A percentile compares a stretch with the other conserved stretches of the same genome.
These are phyloP conservation scores for Drosophila persimilis DNA, from an alignment of 1,140 invertebrate genomes.

Conservation along the genomic window DNA sequence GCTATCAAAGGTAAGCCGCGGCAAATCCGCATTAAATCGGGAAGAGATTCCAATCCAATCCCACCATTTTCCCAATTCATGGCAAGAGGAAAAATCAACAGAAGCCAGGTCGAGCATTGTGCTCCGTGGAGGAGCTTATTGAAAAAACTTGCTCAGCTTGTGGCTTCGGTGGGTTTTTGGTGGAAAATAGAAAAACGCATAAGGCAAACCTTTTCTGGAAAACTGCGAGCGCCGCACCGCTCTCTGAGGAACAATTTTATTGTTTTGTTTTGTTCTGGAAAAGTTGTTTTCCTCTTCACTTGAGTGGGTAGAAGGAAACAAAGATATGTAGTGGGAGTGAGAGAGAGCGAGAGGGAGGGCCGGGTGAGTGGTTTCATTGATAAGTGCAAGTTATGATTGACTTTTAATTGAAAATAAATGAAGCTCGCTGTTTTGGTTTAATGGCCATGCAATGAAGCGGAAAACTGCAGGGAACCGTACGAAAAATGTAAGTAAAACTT, in stretches of 20 bases:
- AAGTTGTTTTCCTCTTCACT: conserved; percentile 14
- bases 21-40: conserved; percentile 50
- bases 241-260: conserved; percentile 43
- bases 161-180: conserved; percentile 57
- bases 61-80: conserved; percentile 6
- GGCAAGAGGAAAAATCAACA: conserved; percentile 68
- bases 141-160: conserved; percentile 63
- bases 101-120: conserved; percentile 32
- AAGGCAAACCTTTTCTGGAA: conserved; percentile 40
- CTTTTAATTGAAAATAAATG: conserved; percentile 74
- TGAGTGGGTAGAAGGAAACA: background rate
- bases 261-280: conserved; percentile 43
- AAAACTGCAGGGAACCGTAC: conserved; percentile 36
- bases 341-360: background rate
- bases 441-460: conserved; percentile 43
- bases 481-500: conserved; percentile 22
- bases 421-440: conserved; percentile 52
- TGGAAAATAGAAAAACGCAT: conserved; percentile 59
- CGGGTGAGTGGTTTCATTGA: conserved; percentile 19
- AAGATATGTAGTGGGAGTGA: too few species aligned
- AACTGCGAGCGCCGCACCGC: conserved; percentile 10
- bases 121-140: conserved; percentile 59
- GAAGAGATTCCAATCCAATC: conserved; percentile 27
- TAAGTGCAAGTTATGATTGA: conserved; percentile 69
- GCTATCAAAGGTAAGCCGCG: conserved; percentile 36